Conservation (phyloP, 2,888 invertebrate species). For the Limnephilus lunatus region DNA sequence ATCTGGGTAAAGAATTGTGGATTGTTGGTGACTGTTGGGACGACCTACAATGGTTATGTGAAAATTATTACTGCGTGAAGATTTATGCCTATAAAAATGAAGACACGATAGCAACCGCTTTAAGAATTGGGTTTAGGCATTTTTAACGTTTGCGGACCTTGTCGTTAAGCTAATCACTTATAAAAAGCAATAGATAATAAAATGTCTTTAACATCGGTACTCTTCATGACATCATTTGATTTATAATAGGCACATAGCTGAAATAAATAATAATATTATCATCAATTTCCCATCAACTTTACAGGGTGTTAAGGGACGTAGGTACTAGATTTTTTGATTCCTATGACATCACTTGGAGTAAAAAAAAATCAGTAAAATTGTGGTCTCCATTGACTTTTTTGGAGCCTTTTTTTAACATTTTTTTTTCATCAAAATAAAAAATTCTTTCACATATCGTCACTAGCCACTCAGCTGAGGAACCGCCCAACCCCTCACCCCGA, state of each 20-base stretch:
- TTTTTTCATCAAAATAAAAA: too few relatives aligned
- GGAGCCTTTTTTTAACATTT: too few relatives aligned
- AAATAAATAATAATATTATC: not conserved
- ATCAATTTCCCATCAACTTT: not conserved
- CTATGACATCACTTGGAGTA: too few relatives aligned
- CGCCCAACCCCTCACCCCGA: too few relatives aligned
- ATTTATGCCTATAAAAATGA: not conserved
- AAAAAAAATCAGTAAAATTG: too few relatives aligned
- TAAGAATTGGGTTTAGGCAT: not conserved
- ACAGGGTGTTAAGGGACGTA: too few relatives aligned
- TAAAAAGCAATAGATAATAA: not conserved
- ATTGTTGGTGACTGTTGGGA: not conserved
- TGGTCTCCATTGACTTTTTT: too few relatives aligned
- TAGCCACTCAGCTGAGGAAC: too few relatives aligned
- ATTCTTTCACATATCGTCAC: too few relatives aligned
- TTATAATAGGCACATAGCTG: not conserved
- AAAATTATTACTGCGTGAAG: not conserved
- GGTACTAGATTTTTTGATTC: too few relatives aligned
- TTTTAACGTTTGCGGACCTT: not conserved
- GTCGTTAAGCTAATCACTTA: not conserved
- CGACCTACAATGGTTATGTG: not conserved
- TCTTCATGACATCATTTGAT: not conserved
- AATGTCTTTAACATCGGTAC: too few relatives aligned
- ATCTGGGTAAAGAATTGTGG: slow-evolving; percentile 45
- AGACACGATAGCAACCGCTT: not conserved